Evolutionary conservation across 2,888 invertebrate species (phyloP).

Genomic region (Sinopyrophorus schimmeli): DNA sequence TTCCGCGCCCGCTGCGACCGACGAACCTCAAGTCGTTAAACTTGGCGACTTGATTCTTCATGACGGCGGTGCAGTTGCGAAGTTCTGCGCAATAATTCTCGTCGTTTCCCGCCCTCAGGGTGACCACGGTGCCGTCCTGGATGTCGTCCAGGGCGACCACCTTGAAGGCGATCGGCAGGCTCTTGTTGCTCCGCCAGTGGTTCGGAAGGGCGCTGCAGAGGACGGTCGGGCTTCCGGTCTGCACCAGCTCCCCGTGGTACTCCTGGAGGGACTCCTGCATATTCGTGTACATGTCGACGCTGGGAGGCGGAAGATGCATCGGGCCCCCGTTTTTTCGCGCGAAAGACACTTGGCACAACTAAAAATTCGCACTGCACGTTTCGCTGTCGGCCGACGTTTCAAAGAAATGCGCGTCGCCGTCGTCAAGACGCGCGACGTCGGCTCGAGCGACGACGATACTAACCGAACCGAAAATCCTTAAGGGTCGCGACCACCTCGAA

Average conservation of each 20-base stretch:
- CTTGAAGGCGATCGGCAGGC: conserved; percentile 94
- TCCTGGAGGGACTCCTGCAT: conserved; percentile 81
- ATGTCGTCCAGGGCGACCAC: conserved; percentile 93
- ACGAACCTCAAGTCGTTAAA: conserved; percentile 98
- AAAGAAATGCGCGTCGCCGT: conserved; percentile 43
- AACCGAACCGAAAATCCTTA: conserved; percentile 30
- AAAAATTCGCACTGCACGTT: conserved; percentile 36
- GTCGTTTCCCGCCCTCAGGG: conserved; percentile 95
- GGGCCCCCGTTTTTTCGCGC: no score
- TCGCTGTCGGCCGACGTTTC: conserved; percentile 27
- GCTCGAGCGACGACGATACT: conserved; percentile 53
- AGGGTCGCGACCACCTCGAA: conserved; percentile 24
- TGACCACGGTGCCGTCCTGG: conserved; percentile 91
- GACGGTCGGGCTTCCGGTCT: conserved; percentile 94
- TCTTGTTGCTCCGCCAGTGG: conserved; percentile 98
- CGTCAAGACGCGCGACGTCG: conserved; percentile 53
- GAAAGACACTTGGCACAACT: conserved; percentile 30
- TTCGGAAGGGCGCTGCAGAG: conserved; percentile 91
- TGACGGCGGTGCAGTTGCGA: conserved; percentile 88
- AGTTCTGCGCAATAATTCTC: conserved; percentile 97
- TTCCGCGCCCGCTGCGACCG: conserved; percentile 95
- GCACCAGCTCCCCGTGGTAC: conserved; percentile 90
- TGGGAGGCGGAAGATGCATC: conserved; percentile 72
- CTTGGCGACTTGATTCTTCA: conserved; percentile 98
- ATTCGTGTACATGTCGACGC: conserved; percentile 75